Evolutionary conservation across 2,888 invertebrate species (phyloP).

Genomic region (Coenonympha arcania): DNA sequence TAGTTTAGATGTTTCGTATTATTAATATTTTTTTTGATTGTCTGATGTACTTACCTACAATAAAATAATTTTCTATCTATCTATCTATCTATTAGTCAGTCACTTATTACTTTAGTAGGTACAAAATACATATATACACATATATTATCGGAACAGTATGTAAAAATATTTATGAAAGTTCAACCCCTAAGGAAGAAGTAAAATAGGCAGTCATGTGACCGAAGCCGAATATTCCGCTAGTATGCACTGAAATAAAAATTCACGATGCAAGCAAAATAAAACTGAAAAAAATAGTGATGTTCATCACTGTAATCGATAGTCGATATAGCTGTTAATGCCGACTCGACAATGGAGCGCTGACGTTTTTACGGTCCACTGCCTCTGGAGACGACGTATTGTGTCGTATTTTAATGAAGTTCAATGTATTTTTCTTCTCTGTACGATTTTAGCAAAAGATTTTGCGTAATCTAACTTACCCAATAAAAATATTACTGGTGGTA

Average conservation of each 20-base stretch:
- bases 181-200: too few species aligned
- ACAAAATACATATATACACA: too few species aligned
- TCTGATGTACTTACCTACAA: too few species aligned
- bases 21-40: too few species aligned
- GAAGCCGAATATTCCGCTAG: too few species aligned
- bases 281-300: conserved; percentile 30
- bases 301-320: conserved; percentile 38
- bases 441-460: not conserved
- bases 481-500: not conserved
- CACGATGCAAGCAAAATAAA: conserved; percentile 17
- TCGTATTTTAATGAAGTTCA: conserved; percentile 29
- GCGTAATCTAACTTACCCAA: not conserved
- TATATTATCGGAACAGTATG: too few species aligned
- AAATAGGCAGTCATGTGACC: too few species aligned
- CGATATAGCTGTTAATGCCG: conserved; percentile 34
- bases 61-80: too few species aligned
- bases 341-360: conserved; percentile 35
- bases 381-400: conserved; percentile 23
- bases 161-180: too few species aligned
- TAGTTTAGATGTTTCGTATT: too few species aligned
- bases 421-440: conserved; percentile 17
- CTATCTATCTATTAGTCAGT: too few species aligned
- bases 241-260: conserved; percentile 7
- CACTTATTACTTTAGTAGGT: too few species aligned
- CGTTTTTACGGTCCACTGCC: conserved; percentile 38